Percentiles rank a stretch among this genome's conserved stretches.
These are phyloP conservation scores for Tiphia femorata DNA, from an alignment of 2,888 invertebrate species.

Conservation along the genomic window DNA sequence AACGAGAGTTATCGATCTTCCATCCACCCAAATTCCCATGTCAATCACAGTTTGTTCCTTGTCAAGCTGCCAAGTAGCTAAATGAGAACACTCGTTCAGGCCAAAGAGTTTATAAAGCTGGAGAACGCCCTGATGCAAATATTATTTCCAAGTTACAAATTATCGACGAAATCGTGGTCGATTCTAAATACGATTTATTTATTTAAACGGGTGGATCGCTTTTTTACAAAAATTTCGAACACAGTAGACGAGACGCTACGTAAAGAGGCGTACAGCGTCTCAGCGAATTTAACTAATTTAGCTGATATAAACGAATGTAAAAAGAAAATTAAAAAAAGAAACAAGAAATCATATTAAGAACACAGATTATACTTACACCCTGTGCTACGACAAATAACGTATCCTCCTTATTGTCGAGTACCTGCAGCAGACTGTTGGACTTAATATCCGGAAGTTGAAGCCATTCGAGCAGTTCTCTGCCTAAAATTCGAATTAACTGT, in stretches of 20 bases:
- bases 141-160: too few species aligned
- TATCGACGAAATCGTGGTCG: too few species aligned
- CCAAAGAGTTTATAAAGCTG: constrained; percentile 46
- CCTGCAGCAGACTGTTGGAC: constrained; percentile 31
- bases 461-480: constrained; percentile 49
- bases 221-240: too few species aligned
- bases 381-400: constrained; percentile 47
- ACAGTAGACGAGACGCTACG: too few species aligned
- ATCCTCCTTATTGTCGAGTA: constrained; percentile 37
- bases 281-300: too few species aligned
- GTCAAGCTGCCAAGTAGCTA: constrained; percentile 18
- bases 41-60: constrained; percentile 39
- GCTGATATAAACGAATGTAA: too few species aligned
- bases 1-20: constrained; percentile 33
- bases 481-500: constrained; percentile 23
- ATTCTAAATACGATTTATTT: too few species aligned
- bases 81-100: constrained; percentile 11
- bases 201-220: too few species aligned
- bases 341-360: too few species aligned
- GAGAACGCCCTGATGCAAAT: constrained; percentile 35
- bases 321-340: too few species aligned
- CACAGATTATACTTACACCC: constrained; percentile 37
- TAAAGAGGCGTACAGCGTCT: too few species aligned
- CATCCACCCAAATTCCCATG: constrained; percentile 31
- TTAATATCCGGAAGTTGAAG: constrained; percentile 39